Base-by-base conservation (phyloP, 2,888 invertebrate genomes). In the Barypeithes pellucidus region DNA sequence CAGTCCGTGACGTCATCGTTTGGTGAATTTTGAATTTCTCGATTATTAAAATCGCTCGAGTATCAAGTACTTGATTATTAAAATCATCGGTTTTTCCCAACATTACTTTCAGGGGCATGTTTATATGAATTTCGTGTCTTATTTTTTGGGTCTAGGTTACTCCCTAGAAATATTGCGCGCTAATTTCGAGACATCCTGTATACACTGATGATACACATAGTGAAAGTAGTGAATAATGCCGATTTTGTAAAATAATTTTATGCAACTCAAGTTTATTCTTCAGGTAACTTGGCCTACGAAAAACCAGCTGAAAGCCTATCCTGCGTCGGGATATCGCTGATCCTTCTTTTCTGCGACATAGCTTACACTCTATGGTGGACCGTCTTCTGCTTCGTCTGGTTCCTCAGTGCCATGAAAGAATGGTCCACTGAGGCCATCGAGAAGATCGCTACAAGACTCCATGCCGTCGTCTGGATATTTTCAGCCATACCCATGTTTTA, bases 371-470 rank as follows among this genome's bases (percentile, higher is more conserved):
- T 94, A 73, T 95, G 97, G 96, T 96, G 96, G 92, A 91, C 95
- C 2, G 92, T 95, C 79, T 91, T 97, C 63, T 94, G 95, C 75
- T 90, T 95, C 60, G 95, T 96, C 69, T 97, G 96, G 94, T 94
- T 95, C 82, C 88, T 97, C 60, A 94, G 95, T 3, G 95, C 96
- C 0, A 94, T 95, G 52, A 93, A 95, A 83, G 95, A 96, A 83
- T 97, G 97, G 97, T 95, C 95, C 24, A 95, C 95, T 71, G 97
- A 97, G 86, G 95, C 96, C 1, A 90, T 97, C 65, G 95, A 95
- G 85, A 92, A 94, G 60, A 93, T 95, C 29, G 93, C 95, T 0
- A 92, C 94, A 16, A 93, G 95, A 81, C 91, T 96, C 77, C 97
- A 97, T 86, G 91, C 94, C 1, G 90, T 92, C 0, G 93, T 96